phyloP scores from a whole-genome alignment of 2,797 vertebrate genomes.

The Enteromius thamalakanensis region DNA sequence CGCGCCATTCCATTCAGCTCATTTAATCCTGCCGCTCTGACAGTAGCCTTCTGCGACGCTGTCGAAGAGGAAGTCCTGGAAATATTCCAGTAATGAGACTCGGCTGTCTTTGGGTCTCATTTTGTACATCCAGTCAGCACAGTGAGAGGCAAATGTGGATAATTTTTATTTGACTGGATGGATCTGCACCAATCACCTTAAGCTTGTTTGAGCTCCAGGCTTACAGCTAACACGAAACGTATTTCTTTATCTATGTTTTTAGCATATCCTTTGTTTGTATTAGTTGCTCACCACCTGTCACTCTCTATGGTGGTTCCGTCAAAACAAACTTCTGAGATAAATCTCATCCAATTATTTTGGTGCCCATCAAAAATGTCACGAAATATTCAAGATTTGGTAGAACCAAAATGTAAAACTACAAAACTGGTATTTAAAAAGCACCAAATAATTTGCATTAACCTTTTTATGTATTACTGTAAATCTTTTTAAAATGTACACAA shows the following conservation, averaged over 20 bases:
- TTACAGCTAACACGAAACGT: constrained; percentile 17
- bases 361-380: not conserved
- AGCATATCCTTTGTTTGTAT: not conserved
- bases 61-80: constrained; percentile 40
- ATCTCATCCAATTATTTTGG: not conserved
- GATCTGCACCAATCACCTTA: constrained; percentile 7
- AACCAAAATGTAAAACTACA: not conserved
- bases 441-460: not conserved
- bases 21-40: constrained; percentile 47
- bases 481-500: not conserved
- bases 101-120: constrained; percentile 74
- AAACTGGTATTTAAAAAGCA: not conserved
- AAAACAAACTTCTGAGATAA: not conserved
- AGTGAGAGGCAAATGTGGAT: constrained; percentile 20
- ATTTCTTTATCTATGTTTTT: constrained; percentile 24
- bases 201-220: constrained; percentile 3
- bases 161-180: constrained; percentile 19
- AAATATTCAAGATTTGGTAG: not conserved
- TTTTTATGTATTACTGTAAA: too few relatives aligned
- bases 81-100: constrained; percentile 76
- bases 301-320: not conserved
- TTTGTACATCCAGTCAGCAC: constrained; percentile 42
- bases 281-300: not conserved
- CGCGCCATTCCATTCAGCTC: constrained; percentile 11
- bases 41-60: constrained; percentile 29